A percentile compares a stretch with the other conserved stretches of the same genome.
Evolutionary conservation across 2,888 invertebrate species (phyloP).

Genomic region (Drosophila borborema): DNA sequence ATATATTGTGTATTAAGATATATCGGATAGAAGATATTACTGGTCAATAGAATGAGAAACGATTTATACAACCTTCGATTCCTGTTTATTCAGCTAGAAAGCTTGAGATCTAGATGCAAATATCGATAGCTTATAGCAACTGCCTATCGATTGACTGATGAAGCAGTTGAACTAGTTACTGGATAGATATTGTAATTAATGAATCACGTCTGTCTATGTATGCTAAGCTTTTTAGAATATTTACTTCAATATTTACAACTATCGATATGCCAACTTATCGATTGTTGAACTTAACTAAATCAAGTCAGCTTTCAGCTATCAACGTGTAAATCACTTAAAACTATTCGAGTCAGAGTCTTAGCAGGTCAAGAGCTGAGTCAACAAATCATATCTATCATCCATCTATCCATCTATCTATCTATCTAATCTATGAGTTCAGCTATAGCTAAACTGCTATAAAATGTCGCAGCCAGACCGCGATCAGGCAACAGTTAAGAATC

Average conservation of each 20-base stretch:
- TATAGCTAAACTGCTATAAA: constrained; percentile 41
- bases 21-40: not conserved
- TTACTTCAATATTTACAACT: no score
- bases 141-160: no score
- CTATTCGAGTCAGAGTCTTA: not conserved
- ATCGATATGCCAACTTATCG: not conserved
- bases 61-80: not conserved
- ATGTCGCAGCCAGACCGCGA: not conserved
- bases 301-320: constrained; percentile 1
- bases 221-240: no score
- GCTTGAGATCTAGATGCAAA: not conserved
- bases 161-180: no score
- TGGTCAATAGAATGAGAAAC: not conserved
- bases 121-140: no score
- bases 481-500: constrained; percentile 34
- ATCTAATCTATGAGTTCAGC: constrained; percentile 16
- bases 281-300: not conserved
- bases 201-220: no score
- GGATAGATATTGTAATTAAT: no score
- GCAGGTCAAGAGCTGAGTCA: constrained; percentile 61
- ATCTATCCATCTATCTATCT: not conserved
- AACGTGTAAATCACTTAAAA: constrained; percentile 10
- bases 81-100: not conserved
- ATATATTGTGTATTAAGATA: not conserved
- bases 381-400: constrained; percentile 23